phyloP scores from a whole-genome alignment of 2,797 vertebrate genomes.

The Rhinella marina region DNA sequence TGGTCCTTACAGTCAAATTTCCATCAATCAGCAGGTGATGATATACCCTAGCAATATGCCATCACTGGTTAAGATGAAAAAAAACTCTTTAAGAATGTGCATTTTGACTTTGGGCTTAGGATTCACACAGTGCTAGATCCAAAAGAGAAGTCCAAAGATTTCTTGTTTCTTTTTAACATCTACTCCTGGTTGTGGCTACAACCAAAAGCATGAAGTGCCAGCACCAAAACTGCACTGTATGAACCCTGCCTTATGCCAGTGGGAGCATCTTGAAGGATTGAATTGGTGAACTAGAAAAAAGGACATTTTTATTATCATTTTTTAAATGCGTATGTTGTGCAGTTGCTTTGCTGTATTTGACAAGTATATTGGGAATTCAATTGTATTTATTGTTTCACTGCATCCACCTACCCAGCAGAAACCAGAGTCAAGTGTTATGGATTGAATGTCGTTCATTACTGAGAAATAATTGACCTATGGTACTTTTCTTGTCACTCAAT shows the following conservation, averaged over 20 bases:
- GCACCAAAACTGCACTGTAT: background rate
- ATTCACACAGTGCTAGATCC: background rate
- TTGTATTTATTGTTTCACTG: background rate
- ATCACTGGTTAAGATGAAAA: background rate
- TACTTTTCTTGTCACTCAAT: background rate
- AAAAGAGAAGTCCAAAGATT: background rate
- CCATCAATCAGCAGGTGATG: background rate
- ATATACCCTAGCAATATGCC: background rate
- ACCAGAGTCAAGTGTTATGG: constrained; percentile 10
- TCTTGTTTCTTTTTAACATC: background rate
- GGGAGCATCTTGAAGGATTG: background rate
- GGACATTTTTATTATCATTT: background rate
- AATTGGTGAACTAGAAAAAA: background rate
- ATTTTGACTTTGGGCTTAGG: background rate
- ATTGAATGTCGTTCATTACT: background rate
- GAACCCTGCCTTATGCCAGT: background rate
- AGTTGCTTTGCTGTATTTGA: background rate
- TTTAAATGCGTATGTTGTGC: background rate
- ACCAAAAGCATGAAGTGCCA: background rate
- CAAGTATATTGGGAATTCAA: background rate
- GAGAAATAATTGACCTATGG: background rate
- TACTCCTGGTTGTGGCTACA: background rate
- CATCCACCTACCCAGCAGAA: background rate
- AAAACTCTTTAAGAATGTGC: background rate
- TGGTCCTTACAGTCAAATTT: background rate